Conservation (phyloP, 2,888 invertebrate species). For the Tenthredo mesomela region DNA sequence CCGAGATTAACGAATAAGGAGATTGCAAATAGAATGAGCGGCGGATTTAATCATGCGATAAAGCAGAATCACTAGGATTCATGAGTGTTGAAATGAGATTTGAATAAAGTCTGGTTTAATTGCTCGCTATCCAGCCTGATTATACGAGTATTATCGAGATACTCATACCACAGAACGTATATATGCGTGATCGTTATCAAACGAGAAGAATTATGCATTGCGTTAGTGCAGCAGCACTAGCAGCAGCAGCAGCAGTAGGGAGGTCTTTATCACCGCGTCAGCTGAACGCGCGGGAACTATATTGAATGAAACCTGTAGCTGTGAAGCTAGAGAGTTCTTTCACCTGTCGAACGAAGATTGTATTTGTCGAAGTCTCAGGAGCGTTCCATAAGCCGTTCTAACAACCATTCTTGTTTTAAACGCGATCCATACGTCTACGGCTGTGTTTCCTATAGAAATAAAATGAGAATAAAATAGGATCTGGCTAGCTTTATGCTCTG, state of each 20-base stretch:
- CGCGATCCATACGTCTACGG: background rate
- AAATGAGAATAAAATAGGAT: background rate
- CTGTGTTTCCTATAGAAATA: background rate
- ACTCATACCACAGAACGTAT: background rate
- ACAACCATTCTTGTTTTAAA: background rate
- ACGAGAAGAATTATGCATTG: background rate
- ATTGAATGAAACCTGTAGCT: slow-evolving; percentile 12
- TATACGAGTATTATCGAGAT: background rate
- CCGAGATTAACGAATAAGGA: background rate
- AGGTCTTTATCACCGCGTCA: slow-evolving; percentile 10
- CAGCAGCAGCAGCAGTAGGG: background rate
- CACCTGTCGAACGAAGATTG: slow-evolving; percentile 26
- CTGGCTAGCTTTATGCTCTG: background rate
- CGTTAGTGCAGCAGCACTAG: background rate
- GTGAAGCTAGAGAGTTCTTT: background rate
- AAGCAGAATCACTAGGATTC: background rate
- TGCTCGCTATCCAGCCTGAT: background rate
- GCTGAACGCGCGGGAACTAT: slow-evolving; percentile 7
- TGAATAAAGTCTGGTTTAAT: slow-evolving; percentile 6
- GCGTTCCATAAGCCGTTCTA: background rate
- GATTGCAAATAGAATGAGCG: background rate
- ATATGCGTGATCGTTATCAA: slow-evolving; percentile 10
- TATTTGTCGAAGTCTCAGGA: background rate
- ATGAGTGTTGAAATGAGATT: slow-evolving; percentile 17
- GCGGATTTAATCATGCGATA: slow-evolving; percentile 31